A percentile compares a stretch with the other conserved stretches of the same genome.
Conservation (phyloP, 64 coral and sea anemone genomes). For the Stichodactyla mertensii region DNA sequence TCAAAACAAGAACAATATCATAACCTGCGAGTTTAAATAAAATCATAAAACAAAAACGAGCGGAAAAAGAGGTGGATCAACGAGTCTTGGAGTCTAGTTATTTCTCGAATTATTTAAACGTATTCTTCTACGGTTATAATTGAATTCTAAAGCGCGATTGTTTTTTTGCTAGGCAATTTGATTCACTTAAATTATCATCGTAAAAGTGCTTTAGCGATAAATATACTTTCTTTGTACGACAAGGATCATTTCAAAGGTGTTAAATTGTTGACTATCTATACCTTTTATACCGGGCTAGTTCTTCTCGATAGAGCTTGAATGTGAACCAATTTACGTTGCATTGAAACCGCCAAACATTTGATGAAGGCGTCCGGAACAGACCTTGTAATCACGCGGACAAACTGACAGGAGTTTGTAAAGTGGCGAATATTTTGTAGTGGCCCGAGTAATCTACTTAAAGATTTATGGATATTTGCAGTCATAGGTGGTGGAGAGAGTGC, state of each 20-base stretch:
- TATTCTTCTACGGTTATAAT: no score
- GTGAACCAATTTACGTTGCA: background rate
- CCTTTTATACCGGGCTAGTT: no score
- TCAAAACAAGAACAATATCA: no score
- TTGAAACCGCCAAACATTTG: background rate
- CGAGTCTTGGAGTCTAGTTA: background rate
- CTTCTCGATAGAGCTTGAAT: no score
- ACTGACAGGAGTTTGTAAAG: background rate
- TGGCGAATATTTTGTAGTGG: background rate
- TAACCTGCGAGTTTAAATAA: background rate
- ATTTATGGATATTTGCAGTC: constrained; percentile 6
- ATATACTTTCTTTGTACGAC: no score
- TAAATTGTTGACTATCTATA: no score
- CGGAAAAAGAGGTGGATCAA: background rate
- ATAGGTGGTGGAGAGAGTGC: background rate
- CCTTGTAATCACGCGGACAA: background rate
- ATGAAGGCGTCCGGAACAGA: background rate
- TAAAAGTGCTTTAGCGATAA: no score
- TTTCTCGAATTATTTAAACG: no score
- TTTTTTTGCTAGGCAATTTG: no score
- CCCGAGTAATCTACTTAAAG: background rate
- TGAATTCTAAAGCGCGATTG: no score
- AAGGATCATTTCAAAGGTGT: no score
- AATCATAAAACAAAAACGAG: background rate
- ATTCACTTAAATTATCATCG: no score